Conservation (phyloP, 2,113 vertebrate genomes). For the Delphinapterus leucas region DNA sequence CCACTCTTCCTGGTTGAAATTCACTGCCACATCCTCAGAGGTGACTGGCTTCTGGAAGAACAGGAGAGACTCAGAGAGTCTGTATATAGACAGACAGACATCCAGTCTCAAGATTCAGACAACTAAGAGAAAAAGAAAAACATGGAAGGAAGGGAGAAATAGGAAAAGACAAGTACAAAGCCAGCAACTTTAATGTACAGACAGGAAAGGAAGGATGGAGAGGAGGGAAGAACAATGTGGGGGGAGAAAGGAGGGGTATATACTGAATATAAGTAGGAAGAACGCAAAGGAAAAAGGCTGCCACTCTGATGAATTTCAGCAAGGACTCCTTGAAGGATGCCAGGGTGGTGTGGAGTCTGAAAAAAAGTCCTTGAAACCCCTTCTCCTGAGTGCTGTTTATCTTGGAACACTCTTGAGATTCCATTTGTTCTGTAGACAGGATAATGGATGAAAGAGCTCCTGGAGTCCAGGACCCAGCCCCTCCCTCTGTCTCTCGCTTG, state of each 20-base stretch:
- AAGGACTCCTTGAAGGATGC: neutral
- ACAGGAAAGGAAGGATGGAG: neutral
- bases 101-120: neutral
- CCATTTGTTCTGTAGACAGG: neutral
- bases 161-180: neutral
- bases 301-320: neutral
- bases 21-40: conserved; percentile 62
- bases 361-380: neutral
- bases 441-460: neutral
- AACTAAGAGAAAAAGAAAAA: neutral
- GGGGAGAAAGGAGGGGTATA: neutral
- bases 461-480: fast-evolving
- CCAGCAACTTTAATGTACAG: neutral
- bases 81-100: neutral
- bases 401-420: neutral
- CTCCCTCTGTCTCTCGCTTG: neutral
- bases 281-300: neutral
- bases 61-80: neutral
- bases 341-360: neutral
- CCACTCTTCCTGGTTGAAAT: conserved; percentile 68
- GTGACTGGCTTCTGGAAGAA: conserved; percentile 48
- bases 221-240: neutral
- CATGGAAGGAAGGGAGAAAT: neutral
- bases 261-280: neutral
- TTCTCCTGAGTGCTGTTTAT: neutral